Percentiles rank a stretch among this genome's conserved stretches.
These are phyloP conservation scores for Oophaga pumilio DNA, from an alignment of 2,113 vertebrate species.

Conservation along the genomic window DNA sequence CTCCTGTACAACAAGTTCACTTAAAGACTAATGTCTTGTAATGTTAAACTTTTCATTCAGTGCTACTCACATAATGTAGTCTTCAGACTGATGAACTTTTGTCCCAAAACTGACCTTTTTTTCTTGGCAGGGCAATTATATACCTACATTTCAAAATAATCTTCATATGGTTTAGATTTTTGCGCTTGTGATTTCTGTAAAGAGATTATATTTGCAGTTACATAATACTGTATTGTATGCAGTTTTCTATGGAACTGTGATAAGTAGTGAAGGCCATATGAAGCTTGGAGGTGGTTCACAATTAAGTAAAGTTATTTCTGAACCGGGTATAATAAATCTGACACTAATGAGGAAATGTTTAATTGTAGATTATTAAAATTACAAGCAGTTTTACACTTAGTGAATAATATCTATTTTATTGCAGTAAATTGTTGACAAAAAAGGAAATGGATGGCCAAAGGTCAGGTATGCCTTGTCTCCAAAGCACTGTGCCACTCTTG, in stretches of 20 bases:
- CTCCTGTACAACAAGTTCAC: slow-evolving; percentile 25
- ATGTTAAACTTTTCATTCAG: slow-evolving; percentile 26
- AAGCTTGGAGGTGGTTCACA: background rate
- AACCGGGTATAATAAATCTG: background rate
- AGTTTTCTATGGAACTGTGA: slow-evolving; percentile 22
- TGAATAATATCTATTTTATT: background rate
- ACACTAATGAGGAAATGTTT: background rate
- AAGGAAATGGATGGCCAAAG: background rate
- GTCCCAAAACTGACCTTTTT: slow-evolving; percentile 40
- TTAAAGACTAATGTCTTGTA: slow-evolving; percentile 36
- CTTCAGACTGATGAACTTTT: slow-evolving; percentile 28
- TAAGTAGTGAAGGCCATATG: background rate
- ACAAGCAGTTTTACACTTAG: background rate
- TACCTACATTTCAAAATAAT: slow-evolving; percentile 43
- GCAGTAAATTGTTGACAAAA: background rate
- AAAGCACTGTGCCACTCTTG: no score
- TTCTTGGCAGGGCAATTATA: slow-evolving; percentile 38
- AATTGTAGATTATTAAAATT: background rate
- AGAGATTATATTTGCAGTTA: slow-evolving; percentile 35
- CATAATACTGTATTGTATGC: background rate
- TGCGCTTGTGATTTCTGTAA: background rate
- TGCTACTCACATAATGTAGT: background rate
- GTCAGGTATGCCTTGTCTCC: no score
- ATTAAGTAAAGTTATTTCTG: background rate
- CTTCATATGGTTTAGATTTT: slow-evolving; percentile 51